Evolutionary conservation across 1,140 invertebrate genomes (phyloP).

Genomic region (Goniozus legneri): DNA sequence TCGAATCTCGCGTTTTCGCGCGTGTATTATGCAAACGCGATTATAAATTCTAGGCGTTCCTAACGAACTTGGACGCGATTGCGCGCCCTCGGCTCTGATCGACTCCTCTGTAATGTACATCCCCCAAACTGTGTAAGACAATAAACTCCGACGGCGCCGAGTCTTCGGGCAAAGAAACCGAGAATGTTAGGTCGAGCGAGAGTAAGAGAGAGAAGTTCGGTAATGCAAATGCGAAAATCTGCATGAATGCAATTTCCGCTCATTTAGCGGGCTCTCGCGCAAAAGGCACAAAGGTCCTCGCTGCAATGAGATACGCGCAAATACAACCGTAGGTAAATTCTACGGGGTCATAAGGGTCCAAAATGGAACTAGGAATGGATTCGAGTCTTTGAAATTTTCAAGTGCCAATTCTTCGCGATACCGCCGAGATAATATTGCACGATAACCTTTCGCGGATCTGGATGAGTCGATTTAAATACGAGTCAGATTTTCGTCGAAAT

Average conservation of each 20-base stretch:
- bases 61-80: conserved; percentile 15
- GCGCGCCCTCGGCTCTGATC: conserved; percentile 5
- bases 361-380: no score
- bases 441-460: no score
- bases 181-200: conserved; percentile 4
- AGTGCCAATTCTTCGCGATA: no score
- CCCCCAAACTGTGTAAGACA: conserved; percentile 6
- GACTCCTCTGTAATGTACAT: conserved; percentile 5
- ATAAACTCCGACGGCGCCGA: conserved; percentile 5
- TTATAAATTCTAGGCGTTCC: conserved; percentile 13
- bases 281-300: background rate
- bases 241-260: conserved; percentile 16
- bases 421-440: no score
- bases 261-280: conserved; percentile 14
- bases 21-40: conserved; percentile 6
- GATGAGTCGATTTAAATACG: no score
- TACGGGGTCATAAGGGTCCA: no score
- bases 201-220: background rate
- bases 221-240: conserved; percentile 14
- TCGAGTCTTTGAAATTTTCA: no score
- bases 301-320: background rate
- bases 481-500: no score
- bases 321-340: background rate
- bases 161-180: conserved; percentile 3
- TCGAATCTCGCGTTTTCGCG: background rate